Conservation (phyloP, 1,140 invertebrate genomes). For the Aphis craccivora region DNA sequence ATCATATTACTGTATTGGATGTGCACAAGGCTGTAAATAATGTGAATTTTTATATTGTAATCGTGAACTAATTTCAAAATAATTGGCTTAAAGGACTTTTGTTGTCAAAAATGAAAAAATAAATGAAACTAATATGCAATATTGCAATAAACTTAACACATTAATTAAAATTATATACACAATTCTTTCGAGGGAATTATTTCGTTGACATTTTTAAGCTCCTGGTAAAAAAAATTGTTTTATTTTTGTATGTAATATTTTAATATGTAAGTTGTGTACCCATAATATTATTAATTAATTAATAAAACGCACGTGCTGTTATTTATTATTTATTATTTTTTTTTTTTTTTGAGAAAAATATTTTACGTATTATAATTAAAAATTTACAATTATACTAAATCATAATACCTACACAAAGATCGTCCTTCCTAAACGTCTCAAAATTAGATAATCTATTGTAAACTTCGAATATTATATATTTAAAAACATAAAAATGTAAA, state of each 20-base stretch:
- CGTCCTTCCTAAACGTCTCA: no score
- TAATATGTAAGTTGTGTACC: no score
- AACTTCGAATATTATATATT: no score
- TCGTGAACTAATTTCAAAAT: conserved; percentile 26
- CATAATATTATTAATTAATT: neutral
- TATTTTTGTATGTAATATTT: neutral
- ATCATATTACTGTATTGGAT: conserved; percentile 2
- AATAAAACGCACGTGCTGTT: neutral
- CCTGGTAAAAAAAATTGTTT: neutral
- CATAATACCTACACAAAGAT: no score
- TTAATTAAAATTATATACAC: conserved; percentile 2
- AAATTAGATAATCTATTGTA: no score
- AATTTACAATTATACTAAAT: neutral
- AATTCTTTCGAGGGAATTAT: neutral
- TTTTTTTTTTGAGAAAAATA: neutral
- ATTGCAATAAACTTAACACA: conserved; percentile 20
- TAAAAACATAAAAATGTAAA: no score
- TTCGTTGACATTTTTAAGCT: conserved; percentile 12
- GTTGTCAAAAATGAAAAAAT: neutral
- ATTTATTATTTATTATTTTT: no score
- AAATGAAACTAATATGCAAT: neutral
- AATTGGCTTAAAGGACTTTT: conserved; percentile 15
- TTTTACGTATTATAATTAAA: neutral
- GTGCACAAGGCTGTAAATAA: conserved; percentile 19
- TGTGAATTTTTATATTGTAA: neutral